Conservation (phyloP, 2,113 vertebrate species). For the Mirza zaza region DNA sequence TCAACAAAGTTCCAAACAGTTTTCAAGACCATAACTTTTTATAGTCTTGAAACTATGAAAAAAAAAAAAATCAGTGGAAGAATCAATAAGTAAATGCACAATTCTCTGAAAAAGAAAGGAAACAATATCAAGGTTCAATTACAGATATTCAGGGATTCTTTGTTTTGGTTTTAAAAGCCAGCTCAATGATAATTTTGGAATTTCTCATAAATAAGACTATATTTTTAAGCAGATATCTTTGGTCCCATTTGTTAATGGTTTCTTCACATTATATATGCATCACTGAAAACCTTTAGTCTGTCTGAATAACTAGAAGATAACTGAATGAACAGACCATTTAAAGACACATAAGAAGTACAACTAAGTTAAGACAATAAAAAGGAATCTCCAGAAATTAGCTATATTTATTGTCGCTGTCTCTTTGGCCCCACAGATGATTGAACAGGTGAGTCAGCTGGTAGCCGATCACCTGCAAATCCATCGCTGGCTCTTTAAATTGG, state of each 20-base stretch:
- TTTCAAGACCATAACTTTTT: slow-evolving; percentile 57
- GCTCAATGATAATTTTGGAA: background rate
- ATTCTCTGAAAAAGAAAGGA: slow-evolving; percentile 39
- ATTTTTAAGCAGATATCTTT: slow-evolving; percentile 15
- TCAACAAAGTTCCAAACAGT: slow-evolving; percentile 47
- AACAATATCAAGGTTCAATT: slow-evolving; percentile 38
- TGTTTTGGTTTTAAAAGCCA: slow-evolving; percentile 47
- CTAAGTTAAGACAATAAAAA: background rate
- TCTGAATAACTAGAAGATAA: slow-evolving; percentile 5
- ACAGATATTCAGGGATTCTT: background rate
- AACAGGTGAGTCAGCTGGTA: slow-evolving; percentile 86
- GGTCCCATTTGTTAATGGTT: background rate
- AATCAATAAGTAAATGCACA: slow-evolving; percentile 57
- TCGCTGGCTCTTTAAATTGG: slow-evolving; percentile 92
- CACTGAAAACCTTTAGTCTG: background rate
- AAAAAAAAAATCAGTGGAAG: slow-evolving; percentile 31
- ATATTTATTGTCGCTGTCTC: background rate
- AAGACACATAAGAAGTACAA: background rate
- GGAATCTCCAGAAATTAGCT: background rate
- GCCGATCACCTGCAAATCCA: slow-evolving; percentile 84
- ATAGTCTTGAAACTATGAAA: slow-evolving; percentile 54
- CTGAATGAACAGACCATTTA: background rate
- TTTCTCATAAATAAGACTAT: slow-evolving; percentile 14
- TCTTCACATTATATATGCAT: background rate
- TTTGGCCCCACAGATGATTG: slow-evolving; percentile 84